phyloP scores from a whole-genome alignment of 2,888 invertebrate genomes.

The Zhengitettix transpicula region DNA sequence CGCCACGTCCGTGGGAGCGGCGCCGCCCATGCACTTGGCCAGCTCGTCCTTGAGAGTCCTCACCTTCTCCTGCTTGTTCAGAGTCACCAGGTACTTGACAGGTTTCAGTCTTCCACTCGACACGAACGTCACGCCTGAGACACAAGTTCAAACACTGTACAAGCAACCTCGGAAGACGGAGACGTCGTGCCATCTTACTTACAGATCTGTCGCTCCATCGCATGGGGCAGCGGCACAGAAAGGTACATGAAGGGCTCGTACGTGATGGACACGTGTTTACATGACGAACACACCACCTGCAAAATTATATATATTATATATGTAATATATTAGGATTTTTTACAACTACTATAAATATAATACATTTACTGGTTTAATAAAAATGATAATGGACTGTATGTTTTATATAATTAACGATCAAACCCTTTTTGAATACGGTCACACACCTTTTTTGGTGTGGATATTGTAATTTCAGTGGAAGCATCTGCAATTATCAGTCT shows the following conservation, averaged over 20 bases:
- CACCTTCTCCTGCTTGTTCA: constrained; percentile 37
- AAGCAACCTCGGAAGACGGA: neutral
- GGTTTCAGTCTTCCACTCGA: constrained; percentile 27
- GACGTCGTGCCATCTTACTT: constrained; percentile 16
- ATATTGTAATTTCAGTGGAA: too few species aligned
- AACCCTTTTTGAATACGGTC: too few species aligned
- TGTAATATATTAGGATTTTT: too few species aligned
- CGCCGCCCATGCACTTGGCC: constrained; percentile 23
- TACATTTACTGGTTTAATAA: too few species aligned
- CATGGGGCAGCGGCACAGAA: constrained; percentile 44
- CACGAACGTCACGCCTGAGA: constrained; percentile 32
- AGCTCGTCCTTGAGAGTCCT: constrained; percentile 34
- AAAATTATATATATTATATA: too few species aligned
- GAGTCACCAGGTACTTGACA: constrained; percentile 32
- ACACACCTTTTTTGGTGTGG: too few species aligned
- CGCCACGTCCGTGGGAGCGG: constrained; percentile 26
- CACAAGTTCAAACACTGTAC: neutral
- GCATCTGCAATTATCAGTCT: too few species aligned
- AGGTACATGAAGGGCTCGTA: constrained; percentile 51
- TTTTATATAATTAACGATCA: too few species aligned
- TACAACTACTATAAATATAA: too few species aligned
- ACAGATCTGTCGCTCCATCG: constrained; percentile 40
- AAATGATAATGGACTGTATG: too few species aligned
- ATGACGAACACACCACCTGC: constrained; percentile 41
- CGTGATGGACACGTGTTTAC: constrained; percentile 41